A percentile compares a stretch with the other conserved stretches of the same genome.
phyloP scores from a whole-genome alignment of 2,888 invertebrate species.

The Tipula vernalis region DNA sequence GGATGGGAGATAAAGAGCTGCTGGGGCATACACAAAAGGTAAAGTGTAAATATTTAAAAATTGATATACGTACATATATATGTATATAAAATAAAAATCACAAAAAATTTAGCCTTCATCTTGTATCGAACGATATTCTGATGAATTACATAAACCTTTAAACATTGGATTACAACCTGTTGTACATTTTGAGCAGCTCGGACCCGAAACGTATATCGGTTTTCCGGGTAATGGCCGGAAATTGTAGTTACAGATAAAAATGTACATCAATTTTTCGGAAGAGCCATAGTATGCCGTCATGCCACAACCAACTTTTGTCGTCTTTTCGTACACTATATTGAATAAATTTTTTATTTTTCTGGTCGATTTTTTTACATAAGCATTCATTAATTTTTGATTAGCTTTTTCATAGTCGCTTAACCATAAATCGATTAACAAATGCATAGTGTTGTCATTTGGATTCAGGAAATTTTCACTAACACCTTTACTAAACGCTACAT shows the following conservation, averaged over 20 bases:
- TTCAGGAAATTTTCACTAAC: neutral
- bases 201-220: neutral
- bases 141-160: too few relatives aligned
- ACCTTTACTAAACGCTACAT: neutral
- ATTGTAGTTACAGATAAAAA: neutral
- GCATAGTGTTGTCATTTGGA: neutral
- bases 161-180: neutral
- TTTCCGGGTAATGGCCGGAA: neutral
- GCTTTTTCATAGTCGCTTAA: neutral
- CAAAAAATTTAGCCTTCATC: too few relatives aligned
- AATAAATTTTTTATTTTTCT: neutral
- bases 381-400: neutral
- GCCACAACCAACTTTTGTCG: neutral
- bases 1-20: conserved; percentile 60
- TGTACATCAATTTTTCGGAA: neutral
- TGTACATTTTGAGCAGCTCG: neutral
- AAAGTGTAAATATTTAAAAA: neutral
- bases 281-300: neutral
- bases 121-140: too few relatives aligned
- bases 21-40: conserved; percentile 36
- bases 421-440: neutral
- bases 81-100: too few relatives aligned
- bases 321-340: neutral
- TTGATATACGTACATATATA: too few relatives aligned
- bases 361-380: neutral